A percentile compares a stretch with the other conserved stretches of the same genome.
These are phyloP conservation scores for Aphelinus certus DNA, from an alignment of 1,140 invertebrate species.

Conservation along the genomic window DNA sequence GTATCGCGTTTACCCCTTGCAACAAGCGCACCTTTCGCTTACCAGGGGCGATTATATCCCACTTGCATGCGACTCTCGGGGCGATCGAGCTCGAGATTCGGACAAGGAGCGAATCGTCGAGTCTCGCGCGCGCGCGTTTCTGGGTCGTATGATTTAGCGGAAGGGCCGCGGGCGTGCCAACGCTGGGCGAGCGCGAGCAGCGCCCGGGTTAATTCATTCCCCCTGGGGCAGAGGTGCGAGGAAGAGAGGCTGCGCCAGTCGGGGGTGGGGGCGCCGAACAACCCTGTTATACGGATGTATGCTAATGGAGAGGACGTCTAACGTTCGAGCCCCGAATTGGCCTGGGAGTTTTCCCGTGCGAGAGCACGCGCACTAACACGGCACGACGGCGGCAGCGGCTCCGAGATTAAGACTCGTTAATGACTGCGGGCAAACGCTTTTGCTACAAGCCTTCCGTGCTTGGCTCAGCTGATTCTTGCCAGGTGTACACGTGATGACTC, in stretches of 20 bases:
- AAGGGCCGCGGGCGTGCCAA: not conserved
- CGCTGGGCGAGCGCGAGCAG: not conserved
- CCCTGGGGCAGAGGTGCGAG: not conserved
- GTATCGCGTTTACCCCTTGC: too few species aligned
- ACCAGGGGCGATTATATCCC: too few species aligned
- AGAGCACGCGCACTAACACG: too few species aligned
- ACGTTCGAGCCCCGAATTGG: slow-evolving; percentile 1
- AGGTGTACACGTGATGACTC: too few species aligned
- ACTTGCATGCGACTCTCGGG: not conserved
- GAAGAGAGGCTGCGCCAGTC: not conserved
- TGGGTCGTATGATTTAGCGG: slow-evolving; percentile 12
- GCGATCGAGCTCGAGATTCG: not conserved
- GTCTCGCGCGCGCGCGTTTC: not conserved
- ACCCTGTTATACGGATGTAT: slow-evolving; percentile 16
- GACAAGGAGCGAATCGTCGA: not conserved
- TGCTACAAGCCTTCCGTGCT: too few species aligned
- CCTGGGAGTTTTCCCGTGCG: too few species aligned
- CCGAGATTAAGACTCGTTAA: too few species aligned
- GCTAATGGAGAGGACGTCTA: slow-evolving; percentile 18
- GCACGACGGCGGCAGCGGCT: too few species aligned
- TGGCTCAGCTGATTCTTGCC: too few species aligned
- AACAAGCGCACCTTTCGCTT: too few species aligned
- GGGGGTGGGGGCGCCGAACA: not conserved
- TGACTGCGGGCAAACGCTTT: too few species aligned
- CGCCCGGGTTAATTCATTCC: slow-evolving; percentile 2